A percentile compares a stretch with the other conserved stretches of the same genome.
phyloP scores from a whole-genome alignment of 2,113 vertebrate species.

The Riparia riparia region DNA sequence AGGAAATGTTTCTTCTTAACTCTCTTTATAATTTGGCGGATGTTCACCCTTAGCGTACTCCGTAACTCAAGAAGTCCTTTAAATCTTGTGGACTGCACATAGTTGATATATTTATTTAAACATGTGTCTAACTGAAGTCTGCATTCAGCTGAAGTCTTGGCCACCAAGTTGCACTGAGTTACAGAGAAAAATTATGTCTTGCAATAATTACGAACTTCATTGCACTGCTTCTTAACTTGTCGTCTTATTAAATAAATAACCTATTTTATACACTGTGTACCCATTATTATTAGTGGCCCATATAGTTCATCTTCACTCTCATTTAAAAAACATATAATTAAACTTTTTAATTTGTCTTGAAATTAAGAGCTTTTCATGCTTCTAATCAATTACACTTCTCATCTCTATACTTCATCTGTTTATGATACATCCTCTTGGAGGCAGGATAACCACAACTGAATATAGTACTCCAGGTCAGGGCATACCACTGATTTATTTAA shows the following conservation, averaged over 20 bases:
- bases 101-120: background rate
- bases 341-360: background rate
- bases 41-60: background rate
- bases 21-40: background rate
- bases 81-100: background rate
- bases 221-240: background rate
- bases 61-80: background rate
- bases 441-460: background rate
- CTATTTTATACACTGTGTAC: background rate
- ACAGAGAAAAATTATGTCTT: background rate
- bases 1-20: background rate
- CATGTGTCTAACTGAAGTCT: background rate
- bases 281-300: background rate
- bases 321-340: background rate
- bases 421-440: background rate
- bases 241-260: background rate
- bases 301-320: background rate
- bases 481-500: slow-evolving; percentile 33
- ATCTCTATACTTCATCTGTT: background rate
- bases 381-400: background rate
- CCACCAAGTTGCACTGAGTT: background rate
- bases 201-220: background rate
- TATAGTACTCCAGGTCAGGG: background rate
- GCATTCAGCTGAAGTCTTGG: background rate
- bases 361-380: background rate